Base-by-base conservation (phyloP, 2,888 invertebrate genomes). In the Acrobasis consociella region DNA sequence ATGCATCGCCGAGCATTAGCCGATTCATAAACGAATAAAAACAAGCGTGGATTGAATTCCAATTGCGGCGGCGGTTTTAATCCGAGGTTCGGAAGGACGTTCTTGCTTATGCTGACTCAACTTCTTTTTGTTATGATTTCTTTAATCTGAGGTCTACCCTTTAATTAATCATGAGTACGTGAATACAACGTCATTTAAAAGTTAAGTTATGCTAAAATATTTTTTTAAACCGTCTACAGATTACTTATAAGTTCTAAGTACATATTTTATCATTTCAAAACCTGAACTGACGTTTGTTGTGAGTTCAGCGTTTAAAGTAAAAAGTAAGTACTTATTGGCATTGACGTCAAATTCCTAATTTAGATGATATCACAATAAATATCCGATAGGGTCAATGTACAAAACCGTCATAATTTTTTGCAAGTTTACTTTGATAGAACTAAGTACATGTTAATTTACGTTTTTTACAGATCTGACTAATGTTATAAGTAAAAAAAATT, bases 21-120 rank as follows among this genome's bases (percentile, higher is more conserved):
- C 49, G 65, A 68, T 62, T 70, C 71, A 71, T 72, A 69, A 65
- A 65, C 68, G 64, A 62, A 69, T 67, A 65, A 73, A 69, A 73
- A 69, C 10, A n/a, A 42, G 22, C 42, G 51, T 52, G 60, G 15
- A 39, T 50, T 38, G 50, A 50, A 37, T 60, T 10, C n/a, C 9
- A 59, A 59, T 31, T 10, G n/a, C 15, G 49, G 22, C 49, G 56
- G 56, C 46, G 46, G 46, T 46, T 46, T 46, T 46, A 13, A 46
- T 59, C 58, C 15, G 31, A 37, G 31, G 49, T n/a, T 38, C 16
- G 49, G 49, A 59, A 49, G 49, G 49, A 31, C 49, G n/a, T 58
- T 46, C 38, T 39, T 49, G 49, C 15, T 10, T 49, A 49, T 31
- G 58, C 58, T 49, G 17, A 56, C 42, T 56, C 15, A 39, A 13